Base-by-base conservation (phyloP, 1,140 invertebrate species). In the Bemisia tabaci region DNA sequence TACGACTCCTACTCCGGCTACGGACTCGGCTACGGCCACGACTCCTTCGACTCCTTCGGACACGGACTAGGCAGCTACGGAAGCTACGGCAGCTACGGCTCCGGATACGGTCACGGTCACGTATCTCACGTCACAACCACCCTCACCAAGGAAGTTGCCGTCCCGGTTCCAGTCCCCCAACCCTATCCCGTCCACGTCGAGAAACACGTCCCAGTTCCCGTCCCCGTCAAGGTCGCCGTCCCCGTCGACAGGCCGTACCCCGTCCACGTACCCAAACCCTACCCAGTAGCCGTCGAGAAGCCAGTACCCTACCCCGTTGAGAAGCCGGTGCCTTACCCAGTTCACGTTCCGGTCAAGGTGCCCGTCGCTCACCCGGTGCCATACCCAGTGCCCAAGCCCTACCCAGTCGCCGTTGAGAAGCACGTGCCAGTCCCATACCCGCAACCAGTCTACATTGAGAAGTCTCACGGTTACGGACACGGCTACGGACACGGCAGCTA, bases 211-310 rank as follows among this genome's bases (percentile, higher is more conserved):
- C 85, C 81, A 23, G 79, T 80, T 81, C 83, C 72, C 83, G 85
- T 87, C 1, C 84, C 87, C 73, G 86, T 87, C 21, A 86, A 84
- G 22, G 83, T 89, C 22, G 81, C 83, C 2, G 78, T 82, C 21
- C 80, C 79, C 70, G 66, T 79, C 64, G 82, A 83, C 68, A 80
- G 84, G 59, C 86, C 86, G 0, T 87, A 87, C 75, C 78, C 77
- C 2, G 81, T 85, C 25, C 71, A 72, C 59, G 71, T 75, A 12
- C 71, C 71, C 2, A 73, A 77, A 25, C 82, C 83, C 1, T 80
- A 80, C 72, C 81, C 82, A 39, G 81, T 85, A 0, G 79, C 81
- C 25, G 64, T 71, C 0, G 70, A 71, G 48, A 71, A 70, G 48
- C 67, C 66, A 33, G 64, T 71, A 2, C 70, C 70, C 1, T 71